phyloP scores from a whole-genome alignment of 2,797 vertebrate genomes.

The Bufotes viridis region DNA sequence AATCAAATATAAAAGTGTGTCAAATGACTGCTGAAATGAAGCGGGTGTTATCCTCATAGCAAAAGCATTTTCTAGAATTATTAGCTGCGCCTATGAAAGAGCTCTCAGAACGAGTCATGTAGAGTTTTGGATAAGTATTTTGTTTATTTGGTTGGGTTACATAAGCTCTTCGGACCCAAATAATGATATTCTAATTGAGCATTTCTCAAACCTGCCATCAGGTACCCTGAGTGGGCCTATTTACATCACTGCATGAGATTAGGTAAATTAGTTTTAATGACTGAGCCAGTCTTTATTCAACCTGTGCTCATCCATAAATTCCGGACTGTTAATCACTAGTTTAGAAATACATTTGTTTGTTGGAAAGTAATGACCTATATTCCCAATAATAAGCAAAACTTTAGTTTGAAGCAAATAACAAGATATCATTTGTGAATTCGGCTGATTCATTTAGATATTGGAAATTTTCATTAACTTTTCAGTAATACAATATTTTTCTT shows the following conservation, averaged over 20 bases:
- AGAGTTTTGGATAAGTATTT: conserved; percentile 16
- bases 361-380: conserved; percentile 25
- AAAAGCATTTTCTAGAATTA: neutral
- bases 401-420: conserved; percentile 23
- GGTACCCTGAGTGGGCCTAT: conserved; percentile 30
- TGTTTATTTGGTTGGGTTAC: conserved; percentile 15
- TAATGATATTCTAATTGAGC: conserved; percentile 28
- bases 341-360: conserved; percentile 42
- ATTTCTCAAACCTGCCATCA: conserved; percentile 36
- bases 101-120: neutral
- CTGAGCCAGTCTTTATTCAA: conserved; percentile 21
- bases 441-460: conserved; percentile 36
- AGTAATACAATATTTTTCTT: conserved; percentile 17
- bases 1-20: conserved; percentile 10
- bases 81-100: neutral
- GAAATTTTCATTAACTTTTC: neutral
- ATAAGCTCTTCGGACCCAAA: conserved; percentile 35
- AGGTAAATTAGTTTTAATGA: conserved; percentile 14
- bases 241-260: conserved; percentile 22
- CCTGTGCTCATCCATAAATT: conserved; percentile 42
- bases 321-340: conserved; percentile 26
- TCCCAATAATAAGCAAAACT: conserved; percentile 33
- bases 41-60: neutral
- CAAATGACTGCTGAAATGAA: neutral
- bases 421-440: conserved; percentile 9